phyloP scores from a whole-genome alignment of 2,113 vertebrate genomes.

The Xiphophorus maculatus region DNA sequence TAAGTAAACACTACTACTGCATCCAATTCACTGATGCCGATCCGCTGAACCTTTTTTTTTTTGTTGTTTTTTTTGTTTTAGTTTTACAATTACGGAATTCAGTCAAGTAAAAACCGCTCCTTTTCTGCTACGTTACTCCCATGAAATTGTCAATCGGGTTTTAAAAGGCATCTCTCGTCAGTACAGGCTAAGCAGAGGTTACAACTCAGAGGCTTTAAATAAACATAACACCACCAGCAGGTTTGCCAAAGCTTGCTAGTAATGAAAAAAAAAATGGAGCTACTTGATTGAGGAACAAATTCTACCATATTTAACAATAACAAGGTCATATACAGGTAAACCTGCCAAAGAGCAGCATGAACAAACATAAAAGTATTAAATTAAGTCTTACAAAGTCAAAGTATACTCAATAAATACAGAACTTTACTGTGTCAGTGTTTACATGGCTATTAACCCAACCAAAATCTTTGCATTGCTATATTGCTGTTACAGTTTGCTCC shows the following conservation, averaged over 20 bases:
- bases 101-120: slow-evolving; percentile 75
- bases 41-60: slow-evolving; percentile 74
- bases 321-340: slow-evolving; percentile 14
- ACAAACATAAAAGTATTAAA: slow-evolving; percentile 31
- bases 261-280: slow-evolving; percentile 14
- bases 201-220: slow-evolving; percentile 81
- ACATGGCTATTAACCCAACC: slow-evolving; percentile 39
- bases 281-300: slow-evolving; percentile 38
- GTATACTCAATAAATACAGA: slow-evolving; percentile 49
- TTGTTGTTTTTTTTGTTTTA: slow-evolving; percentile 47
- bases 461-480: slow-evolving; percentile 42
- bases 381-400: slow-evolving; percentile 27
- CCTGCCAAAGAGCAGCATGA: slow-evolving; percentile 14
- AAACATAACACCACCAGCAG: slow-evolving; percentile 76
- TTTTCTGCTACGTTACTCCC: slow-evolving; percentile 58
- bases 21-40: slow-evolving; percentile 84
- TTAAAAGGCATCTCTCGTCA: slow-evolving; percentile 49
- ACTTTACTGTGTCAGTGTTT: slow-evolving; percentile 43
- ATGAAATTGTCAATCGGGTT: slow-evolving; percentile 49
- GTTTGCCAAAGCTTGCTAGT: slow-evolving; percentile 76
- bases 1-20: slow-evolving; percentile 90
- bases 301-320: slow-evolving; percentile 19
- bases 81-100: slow-evolving; percentile 81
- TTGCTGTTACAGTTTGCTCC: slow-evolving; percentile 46
- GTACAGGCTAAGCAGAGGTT: slow-evolving; percentile 66